A percentile compares a stretch with the other conserved stretches of the same genome.
These are phyloP conservation scores for Chroicocephalus ridibundus DNA, from an alignment of 2,113 vertebrate species.

Conservation along the genomic window DNA sequence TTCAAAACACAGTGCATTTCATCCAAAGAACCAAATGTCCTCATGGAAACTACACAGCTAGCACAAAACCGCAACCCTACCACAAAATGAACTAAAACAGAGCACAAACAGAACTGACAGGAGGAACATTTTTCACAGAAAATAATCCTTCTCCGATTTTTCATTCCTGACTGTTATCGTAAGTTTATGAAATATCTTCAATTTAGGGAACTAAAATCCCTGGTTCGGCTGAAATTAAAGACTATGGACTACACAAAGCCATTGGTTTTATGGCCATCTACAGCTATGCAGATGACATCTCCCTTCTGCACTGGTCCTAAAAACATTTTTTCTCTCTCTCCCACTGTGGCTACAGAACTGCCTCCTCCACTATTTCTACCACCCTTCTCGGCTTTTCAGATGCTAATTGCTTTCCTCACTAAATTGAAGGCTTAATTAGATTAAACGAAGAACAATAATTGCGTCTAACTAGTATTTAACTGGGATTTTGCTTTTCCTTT, in stretches of 20 bases:
- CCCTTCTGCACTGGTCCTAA: background rate
- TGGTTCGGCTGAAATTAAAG: background rate
- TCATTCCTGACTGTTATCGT: background rate
- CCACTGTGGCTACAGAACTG: background rate
- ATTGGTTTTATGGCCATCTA: background rate
- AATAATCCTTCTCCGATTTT: background rate
- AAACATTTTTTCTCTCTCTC: background rate
- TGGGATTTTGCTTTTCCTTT: slow-evolving; percentile 37
- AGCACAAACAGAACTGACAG: background rate
- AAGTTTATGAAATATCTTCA: background rate
- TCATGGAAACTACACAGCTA: background rate
- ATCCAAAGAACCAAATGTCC: background rate
- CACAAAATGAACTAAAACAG: slow-evolving; percentile 1
- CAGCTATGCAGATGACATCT: background rate
- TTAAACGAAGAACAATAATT: slow-evolving; percentile 58
- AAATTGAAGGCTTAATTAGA: slow-evolving; percentile 64
- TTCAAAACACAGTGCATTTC: background rate
- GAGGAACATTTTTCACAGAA: background rate
- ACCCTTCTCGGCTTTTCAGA: slow-evolving; percentile 22
- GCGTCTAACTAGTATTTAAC: slow-evolving; percentile 52
- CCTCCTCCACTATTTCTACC: background rate
- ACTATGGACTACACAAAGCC: background rate
- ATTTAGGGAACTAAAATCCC: background rate
- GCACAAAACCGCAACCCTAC: slow-evolving; percentile 16
- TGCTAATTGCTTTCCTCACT: slow-evolving; percentile 54